Evolutionary conservation across 2,888 invertebrate species (phyloP), one percentile per base, ranked within the genome.

Genomic region (Pyrocoelia pectoralis): DNA sequence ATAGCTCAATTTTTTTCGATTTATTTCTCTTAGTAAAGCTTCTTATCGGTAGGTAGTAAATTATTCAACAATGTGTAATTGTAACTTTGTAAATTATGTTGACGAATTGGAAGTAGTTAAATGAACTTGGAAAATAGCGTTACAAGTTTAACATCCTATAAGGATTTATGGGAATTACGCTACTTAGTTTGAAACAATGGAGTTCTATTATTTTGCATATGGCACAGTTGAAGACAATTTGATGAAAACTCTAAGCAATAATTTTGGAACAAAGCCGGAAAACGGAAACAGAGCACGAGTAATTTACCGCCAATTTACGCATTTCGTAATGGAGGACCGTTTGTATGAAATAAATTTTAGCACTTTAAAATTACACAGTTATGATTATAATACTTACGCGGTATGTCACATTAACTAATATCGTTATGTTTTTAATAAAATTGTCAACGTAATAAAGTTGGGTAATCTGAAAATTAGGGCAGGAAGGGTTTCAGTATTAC

Each of bases 181-280:
- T 33, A 33, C 33, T 33, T 33, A 33, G 33, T 33, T 33, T 33
- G 33, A 33, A 24, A 24, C 24, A 24, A 24, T 24, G 24, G 24
- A 33, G 33, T 33, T 33, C 10, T 33, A 33, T 33, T 33, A 33
- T 33, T 33, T 33, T 33, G 33, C 33, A 33, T 33, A 33, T 33
- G 33, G 33, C 33, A 33, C n/a, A 2, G 33, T 33, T 33, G 33
- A 33, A 33, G 33, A 33, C 33, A 33, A 33, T 33, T 33, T 33
- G 33, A 33, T 33, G 33, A 33, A 33, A 33, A 33, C 33, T 33
- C 33, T 33, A 33, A 33, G 33, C 33, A 33, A 33, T 33, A 33
- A 33, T 8, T 33, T 33, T n/a, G 33, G n/a, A 33, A 33, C 33
- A 33, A 33, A 33, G 33, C 33, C 33, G 33, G 33, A 33, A 33